Percentiles rank a stretch among this genome's conserved stretches.
These are phyloP conservation scores for Lepeophtheirus salmonis DNA, from an alignment of 1,140 invertebrate species.

Conservation along the genomic window DNA sequence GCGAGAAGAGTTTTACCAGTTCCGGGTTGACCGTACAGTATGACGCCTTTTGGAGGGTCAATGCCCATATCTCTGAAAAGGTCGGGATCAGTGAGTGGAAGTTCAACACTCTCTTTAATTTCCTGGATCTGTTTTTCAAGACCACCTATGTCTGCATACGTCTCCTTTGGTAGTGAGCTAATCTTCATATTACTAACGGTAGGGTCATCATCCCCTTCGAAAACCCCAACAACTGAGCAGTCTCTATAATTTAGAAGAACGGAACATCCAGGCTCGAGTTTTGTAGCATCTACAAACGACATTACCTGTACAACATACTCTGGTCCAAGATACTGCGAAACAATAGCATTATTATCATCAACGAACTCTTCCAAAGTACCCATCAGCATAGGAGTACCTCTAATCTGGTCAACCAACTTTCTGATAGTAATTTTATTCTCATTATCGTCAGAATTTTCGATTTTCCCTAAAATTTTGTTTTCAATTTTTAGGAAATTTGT, in stretches of 20 bases:
- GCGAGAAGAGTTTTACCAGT: slow-evolving; percentile 95
- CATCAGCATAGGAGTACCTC: slow-evolving; percentile 98
- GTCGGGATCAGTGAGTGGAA: slow-evolving; percentile 96
- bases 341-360: slow-evolving; percentile 99
- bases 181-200: slow-evolving; percentile 99
- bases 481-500: no score
- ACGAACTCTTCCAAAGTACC: slow-evolving; percentile 99
- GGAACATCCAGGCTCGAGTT: slow-evolving; percentile 97
- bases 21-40: slow-evolving; percentile 91
- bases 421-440: no score
- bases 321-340: slow-evolving; percentile 95
- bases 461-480: no score
- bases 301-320: slow-evolving; percentile 99
- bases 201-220: slow-evolving; percentile 96
- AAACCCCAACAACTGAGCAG: slow-evolving; percentile 93
- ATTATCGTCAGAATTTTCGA: no score
- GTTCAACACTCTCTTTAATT: slow-evolving; percentile 96
- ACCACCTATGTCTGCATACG: slow-evolving; percentile 97
- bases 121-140: slow-evolving; percentile 98
- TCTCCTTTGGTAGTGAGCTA: slow-evolving; percentile 98
- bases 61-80: slow-evolving; percentile 99
- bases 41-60: slow-evolving; percentile 96
- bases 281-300: slow-evolving; percentile 99
- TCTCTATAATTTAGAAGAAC: slow-evolving; percentile 95
- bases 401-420: slow-evolving; percentile 83